Conservation (phyloP, 92 coral and sea anemone species). For the Umimayanthus chanpuru region DNA sequence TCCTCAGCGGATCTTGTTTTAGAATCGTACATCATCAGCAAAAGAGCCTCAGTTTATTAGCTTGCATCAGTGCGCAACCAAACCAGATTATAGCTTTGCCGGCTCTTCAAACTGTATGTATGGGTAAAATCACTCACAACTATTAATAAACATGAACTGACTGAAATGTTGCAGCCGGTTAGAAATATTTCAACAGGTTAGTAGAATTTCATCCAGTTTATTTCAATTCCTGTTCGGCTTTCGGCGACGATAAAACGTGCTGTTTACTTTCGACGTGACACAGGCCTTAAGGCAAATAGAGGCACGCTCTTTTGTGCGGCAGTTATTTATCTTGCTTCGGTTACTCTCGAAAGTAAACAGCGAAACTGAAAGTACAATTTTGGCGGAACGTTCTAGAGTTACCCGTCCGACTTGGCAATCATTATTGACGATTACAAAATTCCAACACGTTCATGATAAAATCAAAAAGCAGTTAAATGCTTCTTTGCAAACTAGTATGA, state of each 20-base stretch:
- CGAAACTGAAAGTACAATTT: not conserved
- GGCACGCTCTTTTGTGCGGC: not conserved
- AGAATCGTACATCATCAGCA: not conserved
- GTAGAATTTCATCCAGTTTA: constrained; percentile 6
- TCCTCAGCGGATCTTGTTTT: not conserved
- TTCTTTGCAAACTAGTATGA: not conserved
- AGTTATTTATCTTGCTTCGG: not conserved
- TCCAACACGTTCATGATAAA: not conserved
- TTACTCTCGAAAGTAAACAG: not conserved
- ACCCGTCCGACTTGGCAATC: not conserved
- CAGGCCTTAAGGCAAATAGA: not conserved
- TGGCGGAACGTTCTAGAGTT: not conserved
- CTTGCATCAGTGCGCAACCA: not conserved
- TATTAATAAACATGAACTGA: not conserved
- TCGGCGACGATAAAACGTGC: not conserved
- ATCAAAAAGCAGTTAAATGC: no score
- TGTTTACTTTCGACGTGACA: not conserved
- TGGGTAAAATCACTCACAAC: not conserved
- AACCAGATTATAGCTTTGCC: not conserved
- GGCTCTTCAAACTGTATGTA: not conserved
- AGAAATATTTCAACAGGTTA: not conserved
- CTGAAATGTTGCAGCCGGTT: not conserved
- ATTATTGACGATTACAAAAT: not conserved
- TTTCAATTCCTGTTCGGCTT: not conserved
- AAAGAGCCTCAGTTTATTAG: no score